Percentiles rank a stretch among this genome's conserved stretches.
phyloP scores from a whole-genome alignment of 2,113 vertebrate genomes.

The Xyrauchen texanus region DNA sequence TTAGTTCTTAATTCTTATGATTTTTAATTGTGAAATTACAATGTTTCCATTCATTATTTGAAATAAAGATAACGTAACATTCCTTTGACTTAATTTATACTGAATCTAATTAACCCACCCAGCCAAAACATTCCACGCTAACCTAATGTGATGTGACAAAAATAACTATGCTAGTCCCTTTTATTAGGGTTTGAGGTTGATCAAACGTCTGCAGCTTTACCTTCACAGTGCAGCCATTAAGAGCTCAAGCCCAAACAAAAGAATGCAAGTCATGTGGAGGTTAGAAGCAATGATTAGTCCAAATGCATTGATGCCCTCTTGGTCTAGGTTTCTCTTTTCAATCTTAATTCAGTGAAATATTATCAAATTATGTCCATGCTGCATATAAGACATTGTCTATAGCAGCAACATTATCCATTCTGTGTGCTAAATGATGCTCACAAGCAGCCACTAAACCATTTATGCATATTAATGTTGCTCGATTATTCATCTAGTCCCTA shows the following conservation, averaged over 20 bases:
- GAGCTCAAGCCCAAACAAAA: conserved; percentile 55
- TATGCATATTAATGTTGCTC: background rate
- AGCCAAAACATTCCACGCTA: too few relatives aligned
- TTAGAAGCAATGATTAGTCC: background rate
- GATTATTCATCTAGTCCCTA: background rate
- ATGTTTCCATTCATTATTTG: too few relatives aligned
- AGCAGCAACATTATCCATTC: background rate
- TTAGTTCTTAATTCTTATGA: too few relatives aligned
- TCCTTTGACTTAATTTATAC: too few relatives aligned
- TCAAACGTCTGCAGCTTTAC: background rate
- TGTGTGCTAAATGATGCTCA: background rate
- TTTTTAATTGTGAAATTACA: too few relatives aligned
- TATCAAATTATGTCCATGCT: too few relatives aligned
- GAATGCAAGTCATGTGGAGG: background rate
- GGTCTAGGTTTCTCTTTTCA: too few relatives aligned
- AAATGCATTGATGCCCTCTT: background rate
- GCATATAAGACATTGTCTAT: background rate
- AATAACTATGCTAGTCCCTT: background rate
- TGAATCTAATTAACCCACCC: too few relatives aligned
- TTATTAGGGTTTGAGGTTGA: conserved; percentile 9
- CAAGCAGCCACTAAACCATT: background rate
- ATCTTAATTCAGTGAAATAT: too few relatives aligned
- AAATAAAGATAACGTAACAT: too few relatives aligned
- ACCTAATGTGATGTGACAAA: background rate
- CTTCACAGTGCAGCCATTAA: background rate